Evolutionary conservation across 2,113 vertebrate genomes (phyloP).

Genomic region (Diadophis punctatus): DNA sequence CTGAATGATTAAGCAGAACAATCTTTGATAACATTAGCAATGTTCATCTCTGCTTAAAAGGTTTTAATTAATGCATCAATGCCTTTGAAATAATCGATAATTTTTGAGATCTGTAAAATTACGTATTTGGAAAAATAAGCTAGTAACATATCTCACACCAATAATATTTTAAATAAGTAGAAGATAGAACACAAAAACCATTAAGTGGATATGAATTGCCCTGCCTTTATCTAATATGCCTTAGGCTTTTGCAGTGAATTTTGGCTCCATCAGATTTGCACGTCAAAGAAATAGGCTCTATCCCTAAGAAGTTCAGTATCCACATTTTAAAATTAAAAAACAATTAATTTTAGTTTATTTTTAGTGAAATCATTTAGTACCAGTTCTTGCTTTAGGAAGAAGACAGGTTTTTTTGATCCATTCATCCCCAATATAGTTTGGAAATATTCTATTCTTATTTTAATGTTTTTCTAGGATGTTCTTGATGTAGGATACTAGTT

Average conservation of each 20-base stretch:
- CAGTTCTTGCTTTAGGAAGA: not conserved
- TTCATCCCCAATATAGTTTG: not conserved
- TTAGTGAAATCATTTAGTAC: not conserved
- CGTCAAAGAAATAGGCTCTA: too few relatives aligned
- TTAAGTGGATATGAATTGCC: not conserved
- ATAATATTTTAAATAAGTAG: not conserved
- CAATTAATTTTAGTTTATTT: not conserved
- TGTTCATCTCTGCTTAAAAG: not conserved
- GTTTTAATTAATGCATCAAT: not conserved
- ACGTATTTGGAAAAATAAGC: not conserved
- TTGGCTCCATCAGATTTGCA: not conserved
- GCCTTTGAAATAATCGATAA: not conserved
- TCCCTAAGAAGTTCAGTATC: not conserved
- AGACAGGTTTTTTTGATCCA: not conserved
- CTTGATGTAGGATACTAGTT: not conserved
- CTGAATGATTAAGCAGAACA: not conserved
- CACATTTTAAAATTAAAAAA: not conserved
- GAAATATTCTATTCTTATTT: not conserved
- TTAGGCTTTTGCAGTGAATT: not conserved
- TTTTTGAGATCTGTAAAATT: not conserved
- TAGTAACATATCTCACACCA: not conserved
- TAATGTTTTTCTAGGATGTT: not conserved
- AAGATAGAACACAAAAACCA: not conserved
- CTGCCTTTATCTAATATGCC: not conserved
- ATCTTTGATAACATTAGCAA: not conserved